A percentile compares a stretch with the other conserved stretches of the same genome.
These are phyloP conservation scores for Lasaia peninsularis DNA, from an alignment of 1,140 invertebrate genomes.

Conservation along the genomic window DNA sequence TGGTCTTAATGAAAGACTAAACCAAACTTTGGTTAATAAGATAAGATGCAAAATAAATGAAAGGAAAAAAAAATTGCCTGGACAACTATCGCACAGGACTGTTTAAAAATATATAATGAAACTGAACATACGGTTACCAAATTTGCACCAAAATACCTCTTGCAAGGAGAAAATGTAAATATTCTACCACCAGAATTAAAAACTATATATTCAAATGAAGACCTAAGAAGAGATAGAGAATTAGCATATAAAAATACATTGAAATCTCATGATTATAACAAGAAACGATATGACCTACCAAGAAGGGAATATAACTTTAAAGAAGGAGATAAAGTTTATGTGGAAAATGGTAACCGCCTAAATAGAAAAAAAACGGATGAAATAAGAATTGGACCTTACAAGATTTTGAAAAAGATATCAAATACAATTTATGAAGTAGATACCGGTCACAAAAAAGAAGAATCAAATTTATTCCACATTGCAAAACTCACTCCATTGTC, in stretches of 20 bases:
- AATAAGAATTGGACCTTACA: too few relatives aligned
- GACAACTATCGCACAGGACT: neutral
- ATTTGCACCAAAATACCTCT: conserved; percentile 10
- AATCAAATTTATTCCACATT: too few relatives aligned
- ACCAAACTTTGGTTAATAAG: too few relatives aligned
- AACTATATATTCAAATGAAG: conserved; percentile 3
- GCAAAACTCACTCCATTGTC: too few relatives aligned
- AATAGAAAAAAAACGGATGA: neutral
- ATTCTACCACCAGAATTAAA: conserved; percentile 4
- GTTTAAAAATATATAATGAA: neutral
- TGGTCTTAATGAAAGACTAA: too few relatives aligned
- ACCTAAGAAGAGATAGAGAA: neutral
- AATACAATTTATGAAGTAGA: too few relatives aligned
- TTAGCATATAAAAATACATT: conserved; percentile 10
- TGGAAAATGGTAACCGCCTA: neutral
- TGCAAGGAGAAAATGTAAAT: conserved; percentile 11
- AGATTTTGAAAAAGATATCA: too few relatives aligned
- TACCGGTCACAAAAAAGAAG: too few relatives aligned
- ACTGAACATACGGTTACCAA: conserved; percentile 2
- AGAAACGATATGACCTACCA: conserved; percentile 6
- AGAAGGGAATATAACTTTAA: neutral
- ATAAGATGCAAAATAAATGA: too few relatives aligned
- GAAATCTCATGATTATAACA: conserved; percentile 6
- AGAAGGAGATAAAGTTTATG: neutral
- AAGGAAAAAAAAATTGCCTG: too few relatives aligned